phyloP scores from a whole-genome alignment of 37 sponge, comb jelly and placozoan species.

The Aplysina aerophoba region DNA sequence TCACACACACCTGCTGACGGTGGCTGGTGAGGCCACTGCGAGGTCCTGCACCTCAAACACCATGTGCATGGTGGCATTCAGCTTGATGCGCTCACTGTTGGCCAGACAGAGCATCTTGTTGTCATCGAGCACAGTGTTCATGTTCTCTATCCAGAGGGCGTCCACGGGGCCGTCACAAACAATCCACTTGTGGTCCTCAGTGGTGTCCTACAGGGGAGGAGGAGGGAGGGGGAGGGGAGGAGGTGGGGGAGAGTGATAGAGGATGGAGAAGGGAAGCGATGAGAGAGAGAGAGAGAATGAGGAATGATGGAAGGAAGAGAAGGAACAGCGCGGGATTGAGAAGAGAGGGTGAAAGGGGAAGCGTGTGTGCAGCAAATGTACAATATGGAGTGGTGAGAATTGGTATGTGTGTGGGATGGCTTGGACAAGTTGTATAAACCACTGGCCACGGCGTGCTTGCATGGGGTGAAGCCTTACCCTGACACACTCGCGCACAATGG shows the following conservation, averaged over 20 bases:
- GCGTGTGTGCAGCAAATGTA: neutral
- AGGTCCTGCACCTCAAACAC: slow-evolving; percentile 99
- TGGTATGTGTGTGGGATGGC: no score
- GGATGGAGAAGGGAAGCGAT: neutral
- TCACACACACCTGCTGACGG: slow-evolving; percentile 86
- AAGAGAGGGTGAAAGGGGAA: neutral
- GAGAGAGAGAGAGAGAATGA: neutral
- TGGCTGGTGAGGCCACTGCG: slow-evolving; percentile 97
- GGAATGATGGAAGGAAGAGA: neutral
- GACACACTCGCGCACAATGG: slow-evolving; percentile 90
- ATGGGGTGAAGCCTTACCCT: slow-evolving; percentile 50
- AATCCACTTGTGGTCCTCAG: slow-evolving; percentile 99
- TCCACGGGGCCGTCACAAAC: slow-evolving; percentile 99
- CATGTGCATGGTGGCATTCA: slow-evolving; percentile 95
- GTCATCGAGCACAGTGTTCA: slow-evolving; percentile 99
- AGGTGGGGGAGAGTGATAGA: neutral
- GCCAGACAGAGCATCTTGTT: slow-evolving; percentile 99
- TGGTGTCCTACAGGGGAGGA: slow-evolving; percentile 76
- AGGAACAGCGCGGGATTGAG: neutral
- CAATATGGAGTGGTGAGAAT: no score
- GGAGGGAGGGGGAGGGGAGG: neutral
- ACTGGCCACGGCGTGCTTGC: no score
- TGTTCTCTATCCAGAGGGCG: slow-evolving; percentile 99
- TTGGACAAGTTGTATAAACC: no score
- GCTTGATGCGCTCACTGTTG: slow-evolving; percentile 96